Evolutionary conservation across 2,113 vertebrate species (phyloP).

Genomic region (Peucedramus taeniatus): DNA sequence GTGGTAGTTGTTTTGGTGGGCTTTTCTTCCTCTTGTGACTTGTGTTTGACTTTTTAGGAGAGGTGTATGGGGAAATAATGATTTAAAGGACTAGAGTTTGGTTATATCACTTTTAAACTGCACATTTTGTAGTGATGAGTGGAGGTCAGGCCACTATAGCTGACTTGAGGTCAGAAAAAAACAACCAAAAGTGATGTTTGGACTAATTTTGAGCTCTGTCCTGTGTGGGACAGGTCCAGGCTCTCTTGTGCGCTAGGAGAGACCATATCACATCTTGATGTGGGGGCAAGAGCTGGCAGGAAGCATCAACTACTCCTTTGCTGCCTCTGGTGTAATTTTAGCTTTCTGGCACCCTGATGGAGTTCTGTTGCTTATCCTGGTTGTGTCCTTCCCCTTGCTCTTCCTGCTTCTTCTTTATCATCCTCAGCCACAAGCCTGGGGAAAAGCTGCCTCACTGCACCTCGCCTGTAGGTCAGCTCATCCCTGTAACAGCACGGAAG

Average conservation of each 20-base stretch:
- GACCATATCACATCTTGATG: not conserved
- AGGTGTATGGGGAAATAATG: not conserved
- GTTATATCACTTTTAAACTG: not conserved
- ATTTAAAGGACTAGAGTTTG: not conserved
- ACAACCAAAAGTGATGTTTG: not conserved
- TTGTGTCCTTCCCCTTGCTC: not conserved
- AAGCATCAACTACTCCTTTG: not conserved
- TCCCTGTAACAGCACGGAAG: rapidly evolving
- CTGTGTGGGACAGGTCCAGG: not conserved
- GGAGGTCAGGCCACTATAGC: not conserved
- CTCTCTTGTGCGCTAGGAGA: not conserved
- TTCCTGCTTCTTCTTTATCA: not conserved
- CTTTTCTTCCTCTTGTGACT: not conserved
- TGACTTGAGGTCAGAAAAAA: not conserved
- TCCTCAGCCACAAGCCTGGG: not conserved
- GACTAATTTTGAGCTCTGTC: not conserved
- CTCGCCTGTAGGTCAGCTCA: not conserved
- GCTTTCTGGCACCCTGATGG: not conserved
- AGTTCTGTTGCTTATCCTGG: not conserved
- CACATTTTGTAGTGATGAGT: rapidly evolving
- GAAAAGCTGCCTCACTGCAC: rapidly evolving
- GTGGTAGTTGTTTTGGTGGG: not conserved
- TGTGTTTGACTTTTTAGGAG: not conserved
- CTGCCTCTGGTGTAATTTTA: not conserved
- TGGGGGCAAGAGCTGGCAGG: not conserved